Evolutionary conservation across 2,888 invertebrate species (phyloP).

Genomic region (Sympetrum striolatum): DNA sequence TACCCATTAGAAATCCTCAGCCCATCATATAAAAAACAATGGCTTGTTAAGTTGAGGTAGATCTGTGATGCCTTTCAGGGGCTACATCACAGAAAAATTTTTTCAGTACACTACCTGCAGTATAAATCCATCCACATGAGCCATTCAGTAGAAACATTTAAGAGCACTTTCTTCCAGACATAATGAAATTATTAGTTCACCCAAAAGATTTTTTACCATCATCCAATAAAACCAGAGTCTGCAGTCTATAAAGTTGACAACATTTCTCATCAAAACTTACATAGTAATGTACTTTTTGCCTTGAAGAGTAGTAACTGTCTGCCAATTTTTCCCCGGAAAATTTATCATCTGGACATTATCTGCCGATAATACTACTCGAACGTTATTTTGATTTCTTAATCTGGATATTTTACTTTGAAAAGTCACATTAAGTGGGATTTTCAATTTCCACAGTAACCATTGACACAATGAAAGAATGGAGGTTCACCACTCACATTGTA

Average conservation of each 20-base stretch:
- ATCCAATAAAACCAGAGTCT: slow-evolving; percentile 2
- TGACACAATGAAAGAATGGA: slow-evolving; percentile 36
- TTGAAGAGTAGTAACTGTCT: slow-evolving; percentile 13
- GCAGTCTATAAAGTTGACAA: slow-evolving; percentile 21
- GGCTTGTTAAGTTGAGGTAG: slow-evolving; percentile 39
- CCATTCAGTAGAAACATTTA: slow-evolving; percentile 36
- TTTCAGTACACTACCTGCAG: slow-evolving; percentile 34
- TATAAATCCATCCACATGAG: slow-evolving; percentile 31
- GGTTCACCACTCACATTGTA: slow-evolving; percentile 24
- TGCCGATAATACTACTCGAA: slow-evolving; percentile 3
- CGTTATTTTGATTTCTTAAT: neutral
- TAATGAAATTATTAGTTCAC: slow-evolving; percentile 30
- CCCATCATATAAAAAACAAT: slow-evolving; percentile 41
- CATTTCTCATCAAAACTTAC: neutral
- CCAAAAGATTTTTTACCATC: neutral
- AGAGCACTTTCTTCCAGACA: slow-evolving; percentile 39
- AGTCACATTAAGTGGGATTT: slow-evolving; percentile 23
- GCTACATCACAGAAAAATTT: slow-evolving; percentile 34
- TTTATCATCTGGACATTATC: slow-evolving; percentile 1
- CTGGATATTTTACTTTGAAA: slow-evolving; percentile 20
- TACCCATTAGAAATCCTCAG: slow-evolving; percentile 41
- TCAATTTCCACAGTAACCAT: slow-evolving; percentile 33
- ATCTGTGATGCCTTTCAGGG: slow-evolving; percentile 26
- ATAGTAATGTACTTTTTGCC: slow-evolving; percentile 39
- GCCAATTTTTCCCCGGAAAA: neutral